A percentile compares a stretch with the other conserved stretches of the same genome.
Conservation (phyloP, 1,140 invertebrate genomes). For the Sarcophaga peregrina region DNA sequence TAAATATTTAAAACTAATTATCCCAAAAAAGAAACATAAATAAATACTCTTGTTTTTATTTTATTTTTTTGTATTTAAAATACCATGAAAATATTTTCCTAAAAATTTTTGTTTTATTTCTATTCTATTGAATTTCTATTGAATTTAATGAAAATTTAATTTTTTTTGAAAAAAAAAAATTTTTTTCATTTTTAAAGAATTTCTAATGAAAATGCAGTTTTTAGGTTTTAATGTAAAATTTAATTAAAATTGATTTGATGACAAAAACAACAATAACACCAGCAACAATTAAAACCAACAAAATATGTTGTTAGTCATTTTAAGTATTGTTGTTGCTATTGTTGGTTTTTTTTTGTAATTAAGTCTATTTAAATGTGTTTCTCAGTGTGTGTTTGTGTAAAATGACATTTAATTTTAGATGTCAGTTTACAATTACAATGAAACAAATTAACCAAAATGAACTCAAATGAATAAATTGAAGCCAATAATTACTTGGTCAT, state of each 20-base stretch:
- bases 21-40: too few relatives aligned
- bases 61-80: not conserved
- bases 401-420: too few relatives aligned
- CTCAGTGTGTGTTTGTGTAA: not conserved
- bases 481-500: too few relatives aligned
- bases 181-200: not conserved
- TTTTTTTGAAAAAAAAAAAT: too few relatives aligned
- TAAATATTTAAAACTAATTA: too few relatives aligned
- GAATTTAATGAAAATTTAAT: not conserved
- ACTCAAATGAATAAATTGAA: too few relatives aligned
- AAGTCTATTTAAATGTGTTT: not conserved
- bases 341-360: not conserved
- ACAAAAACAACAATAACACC: not conserved
- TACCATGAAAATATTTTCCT: not conserved
- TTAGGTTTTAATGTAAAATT: conserved; percentile 16
- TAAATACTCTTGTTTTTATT: too few relatives aligned
- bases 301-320: not conserved
- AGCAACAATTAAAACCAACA: not conserved
- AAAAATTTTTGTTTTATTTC: not conserved
- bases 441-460: too few relatives aligned
- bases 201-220: conserved; percentile 22
- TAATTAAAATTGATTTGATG: conserved; percentile 6
- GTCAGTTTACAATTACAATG: too few relatives aligned
- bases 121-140: not conserved
- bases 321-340: not conserved